phyloP scores from a whole-genome alignment of 1,140 invertebrate species.

The Hormaphis cornu region DNA sequence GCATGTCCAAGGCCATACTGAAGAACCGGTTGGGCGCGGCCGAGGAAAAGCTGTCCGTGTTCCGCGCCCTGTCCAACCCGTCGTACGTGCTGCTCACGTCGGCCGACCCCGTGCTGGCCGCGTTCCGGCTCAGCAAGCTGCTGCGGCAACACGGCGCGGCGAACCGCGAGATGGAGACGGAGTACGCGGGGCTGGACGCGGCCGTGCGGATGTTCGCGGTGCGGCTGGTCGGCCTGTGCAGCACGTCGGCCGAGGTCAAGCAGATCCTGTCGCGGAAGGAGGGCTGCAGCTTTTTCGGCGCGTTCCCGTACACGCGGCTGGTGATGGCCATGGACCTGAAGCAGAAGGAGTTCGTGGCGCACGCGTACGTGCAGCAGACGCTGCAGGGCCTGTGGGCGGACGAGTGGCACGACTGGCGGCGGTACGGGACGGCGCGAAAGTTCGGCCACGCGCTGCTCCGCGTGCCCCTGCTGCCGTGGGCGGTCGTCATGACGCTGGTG shows the following conservation, averaged over 20 bases:
- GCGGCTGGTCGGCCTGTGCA: neutral
- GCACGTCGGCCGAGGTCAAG: slow-evolving; percentile 50
- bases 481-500: slow-evolving; percentile 43
- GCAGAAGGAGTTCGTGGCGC: slow-evolving; percentile 64
- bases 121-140: slow-evolving; percentile 44
- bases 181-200: neutral
- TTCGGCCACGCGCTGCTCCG: slow-evolving; percentile 41
- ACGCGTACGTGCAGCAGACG: slow-evolving; percentile 59
- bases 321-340: slow-evolving; percentile 60
- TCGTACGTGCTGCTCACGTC: slow-evolving; percentile 56
- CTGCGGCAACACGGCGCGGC: neutral
- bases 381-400: slow-evolving; percentile 47
- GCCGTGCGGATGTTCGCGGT: neutral
- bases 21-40: neutral
- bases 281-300: slow-evolving; percentile 41
- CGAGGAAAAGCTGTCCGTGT: slow-evolving; percentile 41
- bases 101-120: slow-evolving; percentile 55
- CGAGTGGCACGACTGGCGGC: slow-evolving; percentile 49
- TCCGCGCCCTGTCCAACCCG: slow-evolving; percentile 53
- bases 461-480: slow-evolving; percentile 44
- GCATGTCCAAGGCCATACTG: neutral
- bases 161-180: neutral
- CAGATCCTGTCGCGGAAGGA: slow-evolving; percentile 49
- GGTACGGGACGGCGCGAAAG: slow-evolving; percentile 41
- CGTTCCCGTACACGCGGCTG: slow-evolving; percentile 50